phyloP scores from a whole-genome alignment of 2,888 invertebrate species.

The Rhabditoides inermis region DNA sequence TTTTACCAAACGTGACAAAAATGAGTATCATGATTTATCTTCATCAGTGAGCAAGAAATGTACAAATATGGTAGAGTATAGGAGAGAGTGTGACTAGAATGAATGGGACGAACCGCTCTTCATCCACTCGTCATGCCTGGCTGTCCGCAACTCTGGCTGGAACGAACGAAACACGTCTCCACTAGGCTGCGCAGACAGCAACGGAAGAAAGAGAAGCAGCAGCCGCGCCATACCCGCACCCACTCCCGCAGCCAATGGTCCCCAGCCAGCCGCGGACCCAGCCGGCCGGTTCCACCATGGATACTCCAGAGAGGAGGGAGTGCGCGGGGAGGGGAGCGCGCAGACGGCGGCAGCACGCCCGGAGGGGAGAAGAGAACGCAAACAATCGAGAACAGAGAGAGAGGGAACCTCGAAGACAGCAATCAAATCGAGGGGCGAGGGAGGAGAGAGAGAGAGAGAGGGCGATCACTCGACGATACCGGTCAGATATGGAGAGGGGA shows the following conservation, averaged over 20 bases:
- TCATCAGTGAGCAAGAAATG: too few relatives aligned
- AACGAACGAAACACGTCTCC: too few relatives aligned
- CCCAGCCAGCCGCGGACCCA: too few relatives aligned
- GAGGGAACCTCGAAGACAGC: conserved; percentile 12
- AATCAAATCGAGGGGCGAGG: conserved; percentile 6
- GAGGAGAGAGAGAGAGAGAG: conserved; percentile 1
- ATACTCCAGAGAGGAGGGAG: conserved; percentile 14
- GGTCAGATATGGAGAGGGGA: too few relatives aligned
- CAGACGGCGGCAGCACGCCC: not conserved
- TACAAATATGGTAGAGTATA: not conserved
- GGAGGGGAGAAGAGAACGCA: not conserved
- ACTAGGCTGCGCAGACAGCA: too few relatives aligned
- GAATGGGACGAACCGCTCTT: conserved; percentile 14
- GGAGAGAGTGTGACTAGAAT: not conserved
- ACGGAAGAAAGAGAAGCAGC: too few relatives aligned
- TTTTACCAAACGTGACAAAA: not conserved
- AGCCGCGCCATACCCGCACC: too few relatives aligned
- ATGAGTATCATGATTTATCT: not conserved
- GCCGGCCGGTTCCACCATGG: too few relatives aligned
- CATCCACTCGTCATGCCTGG: conserved; percentile 21
- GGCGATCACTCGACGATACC: too few relatives aligned
- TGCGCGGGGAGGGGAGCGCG: conserved; percentile 9
- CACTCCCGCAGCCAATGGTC: too few relatives aligned
- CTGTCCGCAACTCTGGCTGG: conserved; percentile 12
- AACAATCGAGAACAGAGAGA: conserved; percentile 2